Evolutionary conservation across 1,140 invertebrate genomes (phyloP).

Genomic region (Platorchestia sp.): DNA sequence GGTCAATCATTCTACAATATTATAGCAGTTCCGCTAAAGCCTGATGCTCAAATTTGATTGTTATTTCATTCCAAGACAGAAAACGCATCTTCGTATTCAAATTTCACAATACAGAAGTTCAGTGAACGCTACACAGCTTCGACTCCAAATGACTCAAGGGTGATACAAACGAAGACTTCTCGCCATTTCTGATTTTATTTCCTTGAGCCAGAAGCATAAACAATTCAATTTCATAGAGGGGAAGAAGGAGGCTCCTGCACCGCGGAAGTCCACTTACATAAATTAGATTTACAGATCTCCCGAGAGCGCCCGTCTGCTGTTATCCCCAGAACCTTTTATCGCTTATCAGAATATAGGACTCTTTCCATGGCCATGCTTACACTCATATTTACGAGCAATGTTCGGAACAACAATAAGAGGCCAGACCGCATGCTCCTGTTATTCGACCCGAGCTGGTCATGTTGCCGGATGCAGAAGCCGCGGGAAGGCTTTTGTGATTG

Average conservation of each 20-base stretch:
- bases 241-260: not conserved
- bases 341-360: not conserved
- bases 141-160: not conserved
- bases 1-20: too few species aligned
- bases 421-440: not conserved
- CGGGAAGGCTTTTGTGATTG: not conserved
- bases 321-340: not conserved
- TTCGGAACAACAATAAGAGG: not conserved
- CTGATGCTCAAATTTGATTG: not conserved
- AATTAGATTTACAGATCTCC: slow-evolving; percentile 9
- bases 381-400: slow-evolving; percentile 1
- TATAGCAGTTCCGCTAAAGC: too few species aligned
- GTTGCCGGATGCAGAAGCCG: not conserved
- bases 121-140: not conserved
- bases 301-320: not conserved
- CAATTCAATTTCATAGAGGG: slow-evolving; percentile 1
- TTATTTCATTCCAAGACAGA: too few species aligned
- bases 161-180: not conserved
- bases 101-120: not conserved
- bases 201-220: not conserved
- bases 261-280: not conserved
- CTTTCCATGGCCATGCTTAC: not conserved
- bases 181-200: not conserved
- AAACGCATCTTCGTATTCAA: not conserved
- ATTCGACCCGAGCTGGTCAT: not conserved